These are phyloP conservation scores for Drosophila littoralis DNA, from an alignment of 1,140 invertebrate genomes.

Conservation along the genomic window DNA sequence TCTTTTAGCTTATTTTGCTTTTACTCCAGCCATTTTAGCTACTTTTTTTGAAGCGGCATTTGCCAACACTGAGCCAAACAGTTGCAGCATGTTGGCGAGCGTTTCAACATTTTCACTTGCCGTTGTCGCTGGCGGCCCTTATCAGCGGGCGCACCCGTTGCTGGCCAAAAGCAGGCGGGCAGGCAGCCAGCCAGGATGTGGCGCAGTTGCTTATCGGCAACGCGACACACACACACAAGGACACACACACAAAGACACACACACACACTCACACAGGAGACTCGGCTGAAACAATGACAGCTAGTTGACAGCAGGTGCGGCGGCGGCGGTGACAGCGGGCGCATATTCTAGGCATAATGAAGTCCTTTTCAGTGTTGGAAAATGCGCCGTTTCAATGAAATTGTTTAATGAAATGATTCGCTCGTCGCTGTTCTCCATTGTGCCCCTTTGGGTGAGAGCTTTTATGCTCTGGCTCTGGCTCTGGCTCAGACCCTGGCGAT, in stretches of 20 bases:
- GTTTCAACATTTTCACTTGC: slow-evolving; percentile 71
- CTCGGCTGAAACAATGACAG: slow-evolving; percentile 76
- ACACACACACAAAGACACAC: slow-evolving; percentile 30
- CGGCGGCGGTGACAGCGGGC: not conserved
- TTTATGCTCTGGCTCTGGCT: slow-evolving; percentile 54
- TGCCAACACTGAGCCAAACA: too few species aligned
- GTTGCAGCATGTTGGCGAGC: slow-evolving; percentile 57
- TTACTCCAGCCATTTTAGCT: too few species aligned
- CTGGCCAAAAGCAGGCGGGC: slow-evolving; percentile 40
- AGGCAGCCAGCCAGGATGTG: slow-evolving; percentile 49
- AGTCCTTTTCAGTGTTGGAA: slow-evolving; percentile 73
- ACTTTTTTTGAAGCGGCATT: too few species aligned
- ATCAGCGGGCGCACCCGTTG: slow-evolving; percentile 52
- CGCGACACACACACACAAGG: slow-evolving; percentile 42
- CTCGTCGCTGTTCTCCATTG: slow-evolving; percentile 18
- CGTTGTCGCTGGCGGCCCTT: slow-evolving; percentile 54
- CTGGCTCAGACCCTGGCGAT: slow-evolving; percentile 40
- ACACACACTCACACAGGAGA: slow-evolving; percentile 21
- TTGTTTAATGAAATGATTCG: slow-evolving; percentile 79
- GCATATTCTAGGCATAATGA: slow-evolving; percentile 54
- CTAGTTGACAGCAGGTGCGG: slow-evolving; percentile 63
- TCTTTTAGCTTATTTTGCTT: too few species aligned
- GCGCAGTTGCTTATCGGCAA: slow-evolving; percentile 63
- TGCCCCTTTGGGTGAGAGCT: slow-evolving; percentile 20
- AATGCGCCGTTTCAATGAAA: slow-evolving; percentile 76